Base-by-base conservation (phyloP, 2,888 invertebrate genomes). In the Tuta absoluta region DNA sequence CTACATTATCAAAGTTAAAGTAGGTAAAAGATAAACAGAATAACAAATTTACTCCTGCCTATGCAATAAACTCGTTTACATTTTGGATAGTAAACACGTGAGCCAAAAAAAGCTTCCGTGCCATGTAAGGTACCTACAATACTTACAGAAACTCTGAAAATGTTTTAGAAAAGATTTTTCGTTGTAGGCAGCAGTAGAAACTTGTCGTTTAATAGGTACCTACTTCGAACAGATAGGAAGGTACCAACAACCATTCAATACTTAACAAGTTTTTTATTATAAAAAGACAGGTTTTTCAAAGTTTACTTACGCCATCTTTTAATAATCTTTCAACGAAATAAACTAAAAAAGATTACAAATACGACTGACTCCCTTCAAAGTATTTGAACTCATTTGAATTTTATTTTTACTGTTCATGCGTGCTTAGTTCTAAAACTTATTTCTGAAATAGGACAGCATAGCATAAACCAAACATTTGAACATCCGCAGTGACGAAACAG, bases 401-500 rank as follows among this genome's bases (percentile, higher is more conserved):
- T 33, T 56, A 56, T 56, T 33, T 17, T 56, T 56, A 56, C 24
- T 17, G n/a, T 10, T 3, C n/a, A 5, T 23, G 23, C 23, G 51
- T 51, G 17, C 5, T 7, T 21, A 51, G 21, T 17, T 10, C 56
- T 56, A 53, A 68, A 75, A 75, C 68, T 78, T 73, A 71, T 72
- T 75, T 72, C 79, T 73, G 75, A 84, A 84, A 84, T 84, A 84
- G 84, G 82, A 73, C 83, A 80, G 77, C 41, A 77, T 78, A 77
- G 76, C 73, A 74, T 73, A 77, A 74, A 67, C 69, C 65, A 48
- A 69, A 66, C 62, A 57, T 53, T 62, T 48, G 56, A 74, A 81
- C 78, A 82, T 87, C 89, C 87, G 90, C 87, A 85, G 81, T 83
- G 73, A 75, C 74, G 78, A 74, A 77, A 81, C 81, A 80, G 71